Base-by-base conservation (phyloP, 2,888 invertebrate genomes). In the Hanleya hanleyi region DNA sequence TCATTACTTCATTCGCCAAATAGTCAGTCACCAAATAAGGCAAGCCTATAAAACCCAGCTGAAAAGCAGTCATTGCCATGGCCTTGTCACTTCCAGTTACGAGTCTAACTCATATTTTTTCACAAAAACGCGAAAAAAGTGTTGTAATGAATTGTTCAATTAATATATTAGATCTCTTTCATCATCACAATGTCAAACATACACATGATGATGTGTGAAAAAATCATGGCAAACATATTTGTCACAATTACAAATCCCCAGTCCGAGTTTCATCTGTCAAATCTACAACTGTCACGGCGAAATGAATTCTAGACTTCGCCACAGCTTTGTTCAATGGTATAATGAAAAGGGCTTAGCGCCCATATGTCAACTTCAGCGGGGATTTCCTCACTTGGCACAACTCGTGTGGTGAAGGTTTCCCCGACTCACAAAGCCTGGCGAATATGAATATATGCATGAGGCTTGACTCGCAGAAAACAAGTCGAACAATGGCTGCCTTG, bases 401-500 rank as follows among this genome's bases (percentile, higher is more conserved):
- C 22, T n/a, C 18, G n/a, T n/a, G 3, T 3, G 9, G 57, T 15
- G 1, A 57, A 57, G 57, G 22, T 57, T 22, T 26, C 22, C 18
- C n/a, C n/a, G n/a, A n/a, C 57, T 29, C 57, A 57, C 47, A 57
- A 57, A 57, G 57, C 57, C 29, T 22, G 7, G 4, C 57, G 2
- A 15, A 4, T 32, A 57, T 57, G 57, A 57, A 57, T 57, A 57
- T 29, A 57, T 57, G 57, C 57, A 57, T 57, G 57, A 57, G 57
- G 7, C 57, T 29, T n/a, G 29, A 29, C 29, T 29, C 22, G 57
- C 32, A 57, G 57, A 57, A 57, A 57, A 57, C 57, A 29, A 29
- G 26, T 29, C 4, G 57, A 26, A 57, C 57, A 57, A 57, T 7
- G 29, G 9, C 15, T 7, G 57, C 22, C 12, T 29, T 32, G n/a